These are phyloP conservation scores for Bombus waltoni DNA, from an alignment of 1,140 invertebrate species.

Conservation along the genomic window DNA sequence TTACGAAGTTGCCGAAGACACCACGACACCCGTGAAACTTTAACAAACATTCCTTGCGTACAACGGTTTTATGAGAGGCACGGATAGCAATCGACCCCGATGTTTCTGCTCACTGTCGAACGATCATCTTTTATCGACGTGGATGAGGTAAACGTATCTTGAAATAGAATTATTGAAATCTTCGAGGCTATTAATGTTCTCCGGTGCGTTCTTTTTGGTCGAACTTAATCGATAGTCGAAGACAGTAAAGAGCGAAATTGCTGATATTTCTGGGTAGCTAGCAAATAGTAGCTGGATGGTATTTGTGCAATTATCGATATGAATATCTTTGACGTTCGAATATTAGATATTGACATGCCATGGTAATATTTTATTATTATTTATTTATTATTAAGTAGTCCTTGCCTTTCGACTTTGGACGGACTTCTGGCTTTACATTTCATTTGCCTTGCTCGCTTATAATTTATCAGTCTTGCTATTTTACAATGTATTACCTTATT, in stretches of 20 bases:
- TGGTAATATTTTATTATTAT: no score
- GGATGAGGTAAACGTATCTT: not conserved
- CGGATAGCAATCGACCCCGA: not conserved
- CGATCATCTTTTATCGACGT: not conserved
- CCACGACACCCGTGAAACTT: conserved; percentile 16
- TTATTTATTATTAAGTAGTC: no score
- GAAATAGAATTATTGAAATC: not conserved
- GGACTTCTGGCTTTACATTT: no score
- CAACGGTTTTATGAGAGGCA: not conserved
- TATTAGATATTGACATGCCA: no score
- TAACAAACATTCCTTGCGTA: conserved; percentile 13
- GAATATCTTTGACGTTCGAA: not conserved
- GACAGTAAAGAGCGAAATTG: not conserved
- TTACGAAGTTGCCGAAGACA: conserved; percentile 10
- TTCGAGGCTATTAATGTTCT: not conserved
- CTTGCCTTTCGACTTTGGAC: no score
- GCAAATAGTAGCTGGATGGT: no score
- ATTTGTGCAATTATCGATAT: not conserved
- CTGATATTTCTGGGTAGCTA: not conserved
- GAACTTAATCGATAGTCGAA: not conserved
- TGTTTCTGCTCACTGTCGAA: not conserved
- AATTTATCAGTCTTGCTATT: no score
- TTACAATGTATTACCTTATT: no score
- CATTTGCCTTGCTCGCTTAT: no score
- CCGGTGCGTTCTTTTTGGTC: not conserved